Evolutionary conservation across 2,113 vertebrate genomes (phyloP), one percentile per base, ranked within the genome.

Genomic region (Hippocampus guttulatus): DNA sequence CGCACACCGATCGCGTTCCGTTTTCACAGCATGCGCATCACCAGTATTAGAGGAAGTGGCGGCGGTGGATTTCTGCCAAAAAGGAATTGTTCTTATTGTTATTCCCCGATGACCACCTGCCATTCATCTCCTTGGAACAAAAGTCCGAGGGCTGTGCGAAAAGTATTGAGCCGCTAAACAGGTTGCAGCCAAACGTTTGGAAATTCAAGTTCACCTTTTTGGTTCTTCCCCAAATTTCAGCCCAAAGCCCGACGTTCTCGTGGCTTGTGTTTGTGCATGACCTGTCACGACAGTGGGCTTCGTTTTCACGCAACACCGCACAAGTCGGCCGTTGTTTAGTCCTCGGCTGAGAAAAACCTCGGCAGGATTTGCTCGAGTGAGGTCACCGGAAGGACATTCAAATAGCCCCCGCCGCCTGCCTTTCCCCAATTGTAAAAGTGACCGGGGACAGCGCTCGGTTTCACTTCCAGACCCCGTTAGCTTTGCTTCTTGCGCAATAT

Each of bases 21-120:
- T 87, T 38, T 83, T 85, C 75, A 85, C 88, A 88, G 85, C 80
- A 89, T 68, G 41, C 73, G 79, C 78, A 71, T 79, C 63, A 81
- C 60, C 75, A 85, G 70, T 73, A 82, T 78, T 75, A 71, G 60
- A 80, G 81, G 77, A 63, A 33, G 68, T 67, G 40, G 49, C 25
- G 68, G 23, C 3, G 38, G 5, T 38, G 33, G 33, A 38, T 38
- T 38, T 38, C 33, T 38, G 33, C 30, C 30, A 33, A 33, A 33
- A 33, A 33, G 4, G 3, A 33, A 33, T 33, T 5, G 30, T 27
- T 27, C 1, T 27, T 27, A 27, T 27, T 27, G 4, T 33, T 33
- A 33, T 33, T 33, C 30, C 30, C 30, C 30, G 30, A 33, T 33
- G 30, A 33, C 30, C 30, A 33, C 30, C 47, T 20, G 47, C 47